Base-by-base conservation (phyloP, 2,113 vertebrate genomes). In the Grallaria varia region DNA sequence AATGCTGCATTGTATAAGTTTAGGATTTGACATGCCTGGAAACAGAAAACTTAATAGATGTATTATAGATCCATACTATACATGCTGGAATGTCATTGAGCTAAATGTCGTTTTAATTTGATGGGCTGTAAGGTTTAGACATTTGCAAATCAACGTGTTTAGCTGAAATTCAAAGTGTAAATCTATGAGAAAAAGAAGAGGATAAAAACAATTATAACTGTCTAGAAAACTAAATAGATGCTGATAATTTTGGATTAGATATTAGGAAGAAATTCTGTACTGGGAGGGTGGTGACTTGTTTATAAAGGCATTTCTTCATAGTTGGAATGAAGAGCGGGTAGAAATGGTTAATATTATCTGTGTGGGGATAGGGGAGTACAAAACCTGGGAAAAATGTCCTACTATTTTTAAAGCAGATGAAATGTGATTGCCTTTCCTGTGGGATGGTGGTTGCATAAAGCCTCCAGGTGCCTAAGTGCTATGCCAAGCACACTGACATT, bases 381-480 rank as follows among this genome's bases (percentile, higher is more conserved):
- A 90, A 84, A 71, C 66, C 83, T 64, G 64, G 18, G 35, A 0
- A 30, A 93, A 84, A 72, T 11, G 4, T 21, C 23, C 8, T 5
- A 4, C 23, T 73, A 12, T 72, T 81, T 78, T 64, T 27, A 58
- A 84, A 94, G 83, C 6, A 8, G 0, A 0, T 75, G 22, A 40
- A 80, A 49, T 27, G 35, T 14, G 83, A 50, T 84, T 93, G 86
- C 64, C 60, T 92, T 88, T 88, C 24, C 68, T 72, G 82, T 15
- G 71, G 80, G 35, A 62, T 1, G 56, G 56, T 31, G 72, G 91
- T 55, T 94, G 60, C 79, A 62, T 75, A 75, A 90, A 94, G 86
- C 69, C 91, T 95, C 69, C 85, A 84, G 93, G 90, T 95, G 79
- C 88, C 83, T 23, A 4, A 53, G 83, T 39, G 76, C 90, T 58